Evolutionary conservation across 2,797 vertebrate genomes (phyloP).

Genomic region (Falco cherrug): DNA sequence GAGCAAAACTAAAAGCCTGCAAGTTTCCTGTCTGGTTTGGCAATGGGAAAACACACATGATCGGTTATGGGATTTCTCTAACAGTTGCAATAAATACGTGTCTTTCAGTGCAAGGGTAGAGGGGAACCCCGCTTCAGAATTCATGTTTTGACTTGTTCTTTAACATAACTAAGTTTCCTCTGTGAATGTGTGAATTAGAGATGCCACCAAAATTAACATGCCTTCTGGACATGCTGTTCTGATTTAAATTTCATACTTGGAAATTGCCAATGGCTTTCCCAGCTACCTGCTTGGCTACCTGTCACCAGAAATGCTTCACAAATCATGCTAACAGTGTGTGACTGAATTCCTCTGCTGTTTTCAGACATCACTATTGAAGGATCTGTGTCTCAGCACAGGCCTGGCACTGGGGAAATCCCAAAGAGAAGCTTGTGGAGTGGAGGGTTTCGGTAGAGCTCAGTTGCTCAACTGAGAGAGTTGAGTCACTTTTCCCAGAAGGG

Average conservation of each 20-base stretch:
- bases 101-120: background rate
- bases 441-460: background rate
- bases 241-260: background rate
- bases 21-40: background rate
- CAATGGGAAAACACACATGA: background rate
- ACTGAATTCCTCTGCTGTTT: background rate
- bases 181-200: background rate
- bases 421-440: background rate
- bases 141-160: background rate
- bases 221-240: background rate
- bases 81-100: fast-evolving
- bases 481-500: constrained; percentile 24
- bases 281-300: background rate
- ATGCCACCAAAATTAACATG: background rate
- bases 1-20: background rate
- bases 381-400: background rate
- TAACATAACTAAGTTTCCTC: background rate
- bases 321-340: fast-evolving
- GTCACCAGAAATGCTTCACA: background rate
- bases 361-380: background rate
- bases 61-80: background rate
- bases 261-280: background rate
- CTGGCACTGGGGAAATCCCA: background rate
- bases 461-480: fast-evolving
- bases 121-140: background rate